Base-by-base conservation (phyloP, 2,113 vertebrate species). In the Rostratula benghalensis region DNA sequence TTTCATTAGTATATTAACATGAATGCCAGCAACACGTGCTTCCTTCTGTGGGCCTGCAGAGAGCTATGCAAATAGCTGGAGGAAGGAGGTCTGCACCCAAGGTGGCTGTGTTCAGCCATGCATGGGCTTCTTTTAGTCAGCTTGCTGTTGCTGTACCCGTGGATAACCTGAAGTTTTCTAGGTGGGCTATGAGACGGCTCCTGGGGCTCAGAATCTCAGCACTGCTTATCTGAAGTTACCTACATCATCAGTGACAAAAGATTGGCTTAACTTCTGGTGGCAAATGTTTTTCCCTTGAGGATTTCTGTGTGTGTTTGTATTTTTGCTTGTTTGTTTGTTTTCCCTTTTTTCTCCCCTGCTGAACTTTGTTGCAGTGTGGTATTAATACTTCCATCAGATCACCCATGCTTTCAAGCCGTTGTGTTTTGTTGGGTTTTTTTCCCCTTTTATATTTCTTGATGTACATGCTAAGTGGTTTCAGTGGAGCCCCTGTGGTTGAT, bases 61-160 rank as follows among this genome's bases (percentile, higher is more conserved):
- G 59, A 85, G 54, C 56, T 74, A 60, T 85, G 87, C 65, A 65
- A 85, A 91, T 88, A 35, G 31, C 75, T 85, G 65, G 48, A 73
- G 64, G 69, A 81, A 84, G 70, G 64, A 64, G 75, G 6, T 64
- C 87, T 85, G 64, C 39, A 48, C 74, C 39, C 23, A 43, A 31
- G 22, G 53, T 39, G n/a, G n/a, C 48, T 25, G 24, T 68, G 53
- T 60, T 88, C 65, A 78, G 30, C 50, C 80, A 31, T 64, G 70
- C 78, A 50, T 90, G 74, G 21, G 13, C 59, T 80, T 68, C 50
- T 76, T 77, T 33, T 31, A 56, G 54, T 77, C 45, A 35, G 69
- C 64, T 88, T 77, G 39, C 31, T 81, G 2, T 77, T 80, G 41
- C 63, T 88, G 39, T 88, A 14, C 73, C 43, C 25, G 30, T 7